Evolutionary conservation across 2,797 vertebrate genomes (phyloP).

Genomic region (Percopsis omiscomaycus): DNA sequence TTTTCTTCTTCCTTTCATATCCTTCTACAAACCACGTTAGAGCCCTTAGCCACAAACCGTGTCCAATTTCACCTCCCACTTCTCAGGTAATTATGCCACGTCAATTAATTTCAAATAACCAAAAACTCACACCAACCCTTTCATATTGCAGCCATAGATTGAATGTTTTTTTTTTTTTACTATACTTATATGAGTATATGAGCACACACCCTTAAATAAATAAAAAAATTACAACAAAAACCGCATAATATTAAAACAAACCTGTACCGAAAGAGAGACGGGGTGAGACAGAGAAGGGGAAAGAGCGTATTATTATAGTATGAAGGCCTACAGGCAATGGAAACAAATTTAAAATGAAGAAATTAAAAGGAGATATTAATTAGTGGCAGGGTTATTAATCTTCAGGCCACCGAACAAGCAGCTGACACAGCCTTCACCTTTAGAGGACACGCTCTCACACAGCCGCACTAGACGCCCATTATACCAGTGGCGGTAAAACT

Average conservation of each 20-base stretch:
- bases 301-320: constrained; percentile 8
- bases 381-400: constrained; percentile 70
- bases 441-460: constrained; percentile 64
- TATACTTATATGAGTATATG: constrained; percentile 30
- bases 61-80: constrained; percentile 69
- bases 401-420: constrained; percentile 51
- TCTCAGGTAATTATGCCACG: constrained; percentile 73
- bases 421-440: constrained; percentile 71
- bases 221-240: not conserved
- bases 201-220: not conserved
- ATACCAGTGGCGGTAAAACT: constrained; percentile 67
- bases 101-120: constrained; percentile 70
- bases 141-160: constrained; percentile 32
- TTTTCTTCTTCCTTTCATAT: constrained; percentile 49
- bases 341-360: constrained; percentile 56
- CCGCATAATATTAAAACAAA: not conserved
- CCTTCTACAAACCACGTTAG: constrained; percentile 51
- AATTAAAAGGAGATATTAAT: constrained; percentile 74
- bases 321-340: constrained; percentile 49
- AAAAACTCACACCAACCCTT: constrained; percentile 39
- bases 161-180: constrained; percentile 37
- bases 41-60: constrained; percentile 69
- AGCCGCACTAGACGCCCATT: constrained; percentile 55
- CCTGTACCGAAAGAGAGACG: not conserved
- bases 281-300: not conserved